Evolutionary conservation across 2,797 vertebrate genomes (phyloP).

Genomic region (Sphaeramia orbicularis): DNA sequence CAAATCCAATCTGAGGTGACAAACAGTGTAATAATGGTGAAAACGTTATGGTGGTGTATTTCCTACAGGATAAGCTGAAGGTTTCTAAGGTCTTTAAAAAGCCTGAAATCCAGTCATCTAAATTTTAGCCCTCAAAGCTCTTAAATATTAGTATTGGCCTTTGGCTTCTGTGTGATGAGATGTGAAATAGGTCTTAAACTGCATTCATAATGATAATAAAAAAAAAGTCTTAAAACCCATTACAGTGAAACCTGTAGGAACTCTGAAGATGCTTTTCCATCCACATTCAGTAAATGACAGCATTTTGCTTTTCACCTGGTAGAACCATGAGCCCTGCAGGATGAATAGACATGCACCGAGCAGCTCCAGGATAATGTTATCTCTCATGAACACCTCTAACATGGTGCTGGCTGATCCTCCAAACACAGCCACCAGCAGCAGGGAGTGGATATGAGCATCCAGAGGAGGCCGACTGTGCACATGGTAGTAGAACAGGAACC

Average conservation of each 20-base stretch:
- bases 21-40: background rate
- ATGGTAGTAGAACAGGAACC: constrained; percentile 94
- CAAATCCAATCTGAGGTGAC: constrained; percentile 91
- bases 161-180: too few species aligned
- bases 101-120: too few species aligned
- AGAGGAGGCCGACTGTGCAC: constrained; percentile 86
- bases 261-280: too few species aligned
- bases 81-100: too few species aligned
- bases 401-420: constrained; percentile 76
- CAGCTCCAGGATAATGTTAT: constrained; percentile 89
- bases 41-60: too few species aligned
- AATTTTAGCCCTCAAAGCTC: too few species aligned
- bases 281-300: background rate
- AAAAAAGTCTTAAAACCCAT: too few species aligned
- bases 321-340: constrained; percentile 96
- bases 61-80: too few species aligned
- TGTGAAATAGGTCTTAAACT: too few species aligned
- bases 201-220: too few species aligned
- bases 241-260: too few species aligned
- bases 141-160: too few species aligned
- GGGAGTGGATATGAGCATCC: constrained; percentile 92
- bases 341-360: constrained; percentile 85
- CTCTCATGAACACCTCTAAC: constrained; percentile 88
- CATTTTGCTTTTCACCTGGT: constrained; percentile 86
- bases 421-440: constrained; percentile 90